Base-by-base conservation (phyloP, 1,140 invertebrate species). In the Bombus superbus region DNA sequence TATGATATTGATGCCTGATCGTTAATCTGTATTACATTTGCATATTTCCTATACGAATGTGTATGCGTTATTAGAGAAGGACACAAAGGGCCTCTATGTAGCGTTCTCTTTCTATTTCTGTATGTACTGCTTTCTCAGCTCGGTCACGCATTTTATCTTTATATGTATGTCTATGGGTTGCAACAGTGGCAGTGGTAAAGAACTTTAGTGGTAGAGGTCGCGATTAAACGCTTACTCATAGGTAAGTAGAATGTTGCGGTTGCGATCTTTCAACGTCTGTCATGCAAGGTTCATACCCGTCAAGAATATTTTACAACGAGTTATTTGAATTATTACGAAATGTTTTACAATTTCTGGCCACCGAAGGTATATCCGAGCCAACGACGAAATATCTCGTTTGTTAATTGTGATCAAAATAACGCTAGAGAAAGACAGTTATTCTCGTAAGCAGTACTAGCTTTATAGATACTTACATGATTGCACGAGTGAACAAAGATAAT, bases 161-260 rank as follows among this genome's bases (percentile, higher is more conserved):
- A 53, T 53, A 8, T 53, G 18, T 0, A 22, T 22, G 18, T 22
- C 5, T 22, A 53, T 53, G 47, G 47, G 28, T n/a, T 62, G 11
- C 28, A 62, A n/a, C 28, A 62, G 28, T 62, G 28, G 4, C 28
- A n/a, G 59, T 62, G 59, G 59, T 62, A 62, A 62, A 62, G 28
- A 13, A 62, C 47, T 57, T 68, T 85, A 25, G 38, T 75, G 69
- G 74, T 59, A 85, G 84, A 85, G 84, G 78, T 85, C 84, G 84
- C 77, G 78, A 74, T 75, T 59, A 68, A 68, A 72, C 68, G 47
- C 44, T 86, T 78, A 66, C 57, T 80, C 42, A 72, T 77, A 73
- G n/a, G 76, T 62, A 62, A 62, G 59, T 59, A 85, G 72, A 75
- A 66, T 57, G 66, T 32, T 73, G 42, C 44, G 6, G 66, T 32